Evolutionary conservation across 2,797 vertebrate genomes (phyloP).

Genomic region (Echeneis naucrates): DNA sequence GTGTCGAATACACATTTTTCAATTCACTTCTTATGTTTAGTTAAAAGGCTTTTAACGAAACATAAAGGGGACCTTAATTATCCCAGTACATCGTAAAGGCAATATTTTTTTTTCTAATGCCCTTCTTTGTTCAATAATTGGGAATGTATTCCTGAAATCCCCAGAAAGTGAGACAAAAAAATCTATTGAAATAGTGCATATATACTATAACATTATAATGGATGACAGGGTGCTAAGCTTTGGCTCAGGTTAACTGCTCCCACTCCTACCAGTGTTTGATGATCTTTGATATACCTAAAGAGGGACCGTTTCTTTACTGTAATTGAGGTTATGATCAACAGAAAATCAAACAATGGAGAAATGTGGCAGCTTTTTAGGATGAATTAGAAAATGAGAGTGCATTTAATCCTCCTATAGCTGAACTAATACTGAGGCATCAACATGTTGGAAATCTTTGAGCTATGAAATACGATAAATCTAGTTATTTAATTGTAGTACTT

Average conservation of each 20-base stretch:
- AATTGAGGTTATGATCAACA: constrained; percentile 39
- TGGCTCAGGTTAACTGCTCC: constrained; percentile 10
- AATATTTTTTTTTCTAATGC: neutral
- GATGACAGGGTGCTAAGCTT: constrained; percentile 12
- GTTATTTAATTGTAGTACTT: constrained; percentile 55
- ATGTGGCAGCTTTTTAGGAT: constrained; percentile 42
- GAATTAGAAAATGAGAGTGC: constrained; percentile 20
- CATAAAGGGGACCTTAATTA: too few relatives aligned
- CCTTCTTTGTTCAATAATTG: constrained; percentile 8
- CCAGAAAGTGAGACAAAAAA: constrained; percentile 7
- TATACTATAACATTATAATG: too few relatives aligned
- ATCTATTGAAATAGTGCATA: constrained; percentile 15
- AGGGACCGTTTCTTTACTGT: constrained; percentile 16
- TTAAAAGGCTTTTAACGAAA: constrained; percentile 1
- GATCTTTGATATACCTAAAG: constrained; percentile 11
- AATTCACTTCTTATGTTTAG: constrained; percentile 4
- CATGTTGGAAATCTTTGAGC: constrained; percentile 38
- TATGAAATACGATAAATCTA: constrained; percentile 53
- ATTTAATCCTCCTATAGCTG: constrained; percentile 35
- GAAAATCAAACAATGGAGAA: constrained; percentile 38
- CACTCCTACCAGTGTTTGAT: neutral
- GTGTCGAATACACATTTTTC: constrained; percentile 3
- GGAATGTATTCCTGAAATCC: neutral
- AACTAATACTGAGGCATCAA: constrained; percentile 33
- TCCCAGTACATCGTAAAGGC: neutral